Evolutionary conservation across 2,113 vertebrate species (phyloP).

Genomic region (Clupea harengus): DNA sequence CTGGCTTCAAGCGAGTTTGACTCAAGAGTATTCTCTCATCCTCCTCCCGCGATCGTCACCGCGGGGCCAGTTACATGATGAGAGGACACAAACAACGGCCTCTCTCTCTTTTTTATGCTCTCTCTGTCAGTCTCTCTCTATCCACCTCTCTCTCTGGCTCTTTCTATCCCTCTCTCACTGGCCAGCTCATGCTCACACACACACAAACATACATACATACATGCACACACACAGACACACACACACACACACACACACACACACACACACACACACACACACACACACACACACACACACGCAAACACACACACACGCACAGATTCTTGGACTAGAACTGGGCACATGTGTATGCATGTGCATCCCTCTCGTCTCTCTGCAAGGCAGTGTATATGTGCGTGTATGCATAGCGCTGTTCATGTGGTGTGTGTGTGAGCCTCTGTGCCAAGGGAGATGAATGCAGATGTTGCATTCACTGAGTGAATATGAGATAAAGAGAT

Average conservation of each 20-base stretch:
- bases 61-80: background rate
- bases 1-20: background rate
- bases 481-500: background rate
- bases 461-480: background rate
- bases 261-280: background rate
- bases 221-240: background rate
- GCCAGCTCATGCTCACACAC: background rate
- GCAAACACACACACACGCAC: background rate
- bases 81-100: background rate
- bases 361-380: background rate
- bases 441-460: background rate
- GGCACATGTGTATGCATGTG: conserved; percentile 1
- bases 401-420: background rate
- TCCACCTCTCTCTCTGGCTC: background rate
- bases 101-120: background rate
- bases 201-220: background rate
- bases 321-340: background rate
- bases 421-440: background rate
- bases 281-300: background rate
- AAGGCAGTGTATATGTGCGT: background rate
- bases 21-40: background rate
- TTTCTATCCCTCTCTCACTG: background rate
- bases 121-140: background rate
- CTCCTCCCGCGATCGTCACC: background rate
- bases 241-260: background rate